These are phyloP conservation scores for Liolophura sinensis DNA, from an alignment of 1,140 invertebrate species.

Conservation along the genomic window DNA sequence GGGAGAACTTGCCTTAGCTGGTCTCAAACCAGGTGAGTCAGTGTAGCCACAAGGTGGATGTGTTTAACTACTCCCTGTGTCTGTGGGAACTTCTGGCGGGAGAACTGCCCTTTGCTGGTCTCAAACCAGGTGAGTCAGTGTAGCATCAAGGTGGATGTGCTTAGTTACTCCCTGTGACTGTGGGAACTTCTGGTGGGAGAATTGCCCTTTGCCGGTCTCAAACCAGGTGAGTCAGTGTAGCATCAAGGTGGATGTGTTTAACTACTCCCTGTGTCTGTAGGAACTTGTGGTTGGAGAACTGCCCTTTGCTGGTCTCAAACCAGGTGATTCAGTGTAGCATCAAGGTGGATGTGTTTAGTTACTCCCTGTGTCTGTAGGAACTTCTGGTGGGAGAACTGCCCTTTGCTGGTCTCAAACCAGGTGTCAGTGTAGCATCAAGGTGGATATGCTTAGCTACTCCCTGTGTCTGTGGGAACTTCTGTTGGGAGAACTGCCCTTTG, in stretches of 20 bases:
- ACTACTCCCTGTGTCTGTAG: neutral
- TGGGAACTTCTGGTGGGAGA: constrained; percentile 62
- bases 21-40: constrained; percentile 58
- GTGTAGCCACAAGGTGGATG: neutral
- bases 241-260: neutral
- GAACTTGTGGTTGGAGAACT: neutral
- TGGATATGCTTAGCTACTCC: neutral
- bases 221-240: constrained; percentile 48
- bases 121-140: constrained; percentile 63
- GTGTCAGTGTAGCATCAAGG: constrained; percentile 17
- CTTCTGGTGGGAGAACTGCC: constrained; percentile 61
- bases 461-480: neutral
- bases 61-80: constrained; percentile 2
- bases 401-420: constrained; percentile 62
- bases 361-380: constrained; percentile 62
- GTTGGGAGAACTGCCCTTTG: too few relatives aligned
- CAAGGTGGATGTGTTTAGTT: constrained; percentile 63
- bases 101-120: constrained; percentile 15
- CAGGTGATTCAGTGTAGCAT: constrained; percentile 63
- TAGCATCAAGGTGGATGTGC: constrained; percentile 62
- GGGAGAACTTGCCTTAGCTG: constrained; percentile 61
- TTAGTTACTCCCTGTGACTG: constrained; percentile 61
- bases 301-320: constrained; percentile 49
- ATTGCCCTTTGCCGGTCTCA: constrained; percentile 61
- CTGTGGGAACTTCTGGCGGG: neutral